These are phyloP conservation scores for Bufo gargarizans DNA, from an alignment of 2,113 vertebrate species.

Conservation along the genomic window DNA sequence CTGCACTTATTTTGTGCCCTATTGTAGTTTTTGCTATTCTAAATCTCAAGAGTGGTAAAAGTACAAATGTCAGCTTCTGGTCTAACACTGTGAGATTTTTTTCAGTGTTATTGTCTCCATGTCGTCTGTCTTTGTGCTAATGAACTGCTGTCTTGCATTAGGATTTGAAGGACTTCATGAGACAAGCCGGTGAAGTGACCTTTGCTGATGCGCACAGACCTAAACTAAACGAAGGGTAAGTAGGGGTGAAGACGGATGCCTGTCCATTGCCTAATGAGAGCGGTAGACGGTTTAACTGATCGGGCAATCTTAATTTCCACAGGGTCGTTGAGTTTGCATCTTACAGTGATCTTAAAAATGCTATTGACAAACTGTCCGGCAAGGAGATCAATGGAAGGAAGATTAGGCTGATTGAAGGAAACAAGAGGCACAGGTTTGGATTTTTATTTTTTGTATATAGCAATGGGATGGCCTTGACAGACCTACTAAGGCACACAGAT, in stretches of 20 bases:
- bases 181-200: constrained; percentile 97
- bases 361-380: constrained; percentile 94
- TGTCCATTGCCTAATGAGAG: neutral
- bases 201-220: constrained; percentile 96
- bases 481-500: too few species aligned
- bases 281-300: neutral
- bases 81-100: constrained; percentile 64
- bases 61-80: constrained; percentile 72
- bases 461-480: too few species aligned
- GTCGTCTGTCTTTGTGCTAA: constrained; percentile 65
- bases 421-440: constrained; percentile 84
- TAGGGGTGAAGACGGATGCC: neutral
- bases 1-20: constrained; percentile 80
- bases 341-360: constrained; percentile 95
- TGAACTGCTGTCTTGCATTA: constrained; percentile 78
- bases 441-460: too few species aligned
- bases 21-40: constrained; percentile 70
- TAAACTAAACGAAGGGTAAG: constrained; percentile 95
- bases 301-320: neutral
- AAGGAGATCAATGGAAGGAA: constrained; percentile 98
- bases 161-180: constrained; percentile 99
- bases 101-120: constrained; percentile 61
- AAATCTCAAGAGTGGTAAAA: constrained; percentile 72
- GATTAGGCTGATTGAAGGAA: constrained; percentile 93
- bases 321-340: constrained; percentile 98